phyloP scores from a whole-genome alignment of 2,888 invertebrate genomes.

The Acronicta alni region DNA sequence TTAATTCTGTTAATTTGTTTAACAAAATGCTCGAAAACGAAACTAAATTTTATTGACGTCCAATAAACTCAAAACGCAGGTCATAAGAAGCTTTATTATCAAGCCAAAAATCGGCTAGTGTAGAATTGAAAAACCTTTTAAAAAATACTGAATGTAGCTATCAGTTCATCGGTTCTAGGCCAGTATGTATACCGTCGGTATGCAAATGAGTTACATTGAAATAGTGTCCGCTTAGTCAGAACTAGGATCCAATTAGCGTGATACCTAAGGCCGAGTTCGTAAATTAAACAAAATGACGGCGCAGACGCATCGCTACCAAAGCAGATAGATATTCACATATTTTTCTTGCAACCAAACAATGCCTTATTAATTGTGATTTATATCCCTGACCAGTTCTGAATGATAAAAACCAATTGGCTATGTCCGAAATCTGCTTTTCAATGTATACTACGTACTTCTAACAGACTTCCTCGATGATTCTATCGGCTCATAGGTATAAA shows the following conservation, averaged over 20 bases:
- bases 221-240: constrained; percentile 49
- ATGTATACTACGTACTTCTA: background rate
- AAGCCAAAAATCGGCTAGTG: constrained; percentile 19
- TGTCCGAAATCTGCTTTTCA: constrained; percentile 8
- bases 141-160: no score
- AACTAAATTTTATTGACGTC: constrained; percentile 37
- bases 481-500: constrained; percentile 3
- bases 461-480: constrained; percentile 14
- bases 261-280: constrained; percentile 46
- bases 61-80: constrained; percentile 53
- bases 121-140: no score
- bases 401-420: constrained; percentile 24
- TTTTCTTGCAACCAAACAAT: constrained; percentile 41
- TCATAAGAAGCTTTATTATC: constrained; percentile 48
- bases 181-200: constrained; percentile 33
- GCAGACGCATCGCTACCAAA: constrained; percentile 21
- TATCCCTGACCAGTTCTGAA: constrained; percentile 32
- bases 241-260: constrained; percentile 55
- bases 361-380: constrained; percentile 57
- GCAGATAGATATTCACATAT: constrained; percentile 43
- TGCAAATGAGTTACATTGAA: constrained; percentile 52
- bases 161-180: constrained; percentile 15
- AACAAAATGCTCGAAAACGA: constrained; percentile 37
- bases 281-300: constrained; percentile 49
- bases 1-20: constrained; percentile 54